These are phyloP conservation scores for Avahi laniger DNA, from an alignment of 2,797 vertebrate genomes.

Conservation along the genomic window DNA sequence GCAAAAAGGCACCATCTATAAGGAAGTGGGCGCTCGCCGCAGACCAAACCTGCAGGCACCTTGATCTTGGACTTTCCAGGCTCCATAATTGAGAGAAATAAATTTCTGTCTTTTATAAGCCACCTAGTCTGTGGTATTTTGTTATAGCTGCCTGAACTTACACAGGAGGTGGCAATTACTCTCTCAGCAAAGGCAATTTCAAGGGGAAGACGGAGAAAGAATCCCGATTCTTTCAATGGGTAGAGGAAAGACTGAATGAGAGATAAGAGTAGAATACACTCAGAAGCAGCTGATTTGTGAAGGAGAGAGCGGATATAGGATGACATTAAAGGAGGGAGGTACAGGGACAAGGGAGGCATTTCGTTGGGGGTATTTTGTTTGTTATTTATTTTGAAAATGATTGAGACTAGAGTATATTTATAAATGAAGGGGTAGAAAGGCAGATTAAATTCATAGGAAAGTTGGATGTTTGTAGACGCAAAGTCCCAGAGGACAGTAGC, in stretches of 20 bases:
- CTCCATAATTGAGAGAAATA: not conserved
- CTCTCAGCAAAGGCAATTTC: not conserved
- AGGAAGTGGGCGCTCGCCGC: not conserved
- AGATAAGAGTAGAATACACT: not conserved
- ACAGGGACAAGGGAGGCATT: not conserved
- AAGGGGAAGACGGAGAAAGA: not conserved
- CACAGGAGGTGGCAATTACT: not conserved
- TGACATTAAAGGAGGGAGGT: not conserved
- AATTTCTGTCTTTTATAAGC: not conserved
- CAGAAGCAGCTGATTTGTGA: not conserved
- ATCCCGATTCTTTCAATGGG: not conserved
- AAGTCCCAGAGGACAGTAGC: not conserved
- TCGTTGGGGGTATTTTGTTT: not conserved
- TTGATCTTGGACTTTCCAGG: not conserved
- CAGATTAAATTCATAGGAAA: not conserved
- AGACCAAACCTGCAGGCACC: not conserved
- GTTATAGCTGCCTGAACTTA: not conserved
- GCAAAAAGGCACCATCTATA: not conserved
- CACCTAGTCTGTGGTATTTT: not conserved
- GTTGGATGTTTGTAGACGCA: not conserved
- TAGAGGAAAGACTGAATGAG: not conserved
- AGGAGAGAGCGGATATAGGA: not conserved
- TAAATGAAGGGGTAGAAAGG: not conserved
- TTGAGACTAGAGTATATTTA: not conserved
- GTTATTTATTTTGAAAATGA: conserved; percentile 15